A percentile compares a stretch with the other conserved stretches of the same genome.
Conservation (phyloP, 2,888 invertebrate genomes). For the Reticulitermes lucifugus region DNA sequence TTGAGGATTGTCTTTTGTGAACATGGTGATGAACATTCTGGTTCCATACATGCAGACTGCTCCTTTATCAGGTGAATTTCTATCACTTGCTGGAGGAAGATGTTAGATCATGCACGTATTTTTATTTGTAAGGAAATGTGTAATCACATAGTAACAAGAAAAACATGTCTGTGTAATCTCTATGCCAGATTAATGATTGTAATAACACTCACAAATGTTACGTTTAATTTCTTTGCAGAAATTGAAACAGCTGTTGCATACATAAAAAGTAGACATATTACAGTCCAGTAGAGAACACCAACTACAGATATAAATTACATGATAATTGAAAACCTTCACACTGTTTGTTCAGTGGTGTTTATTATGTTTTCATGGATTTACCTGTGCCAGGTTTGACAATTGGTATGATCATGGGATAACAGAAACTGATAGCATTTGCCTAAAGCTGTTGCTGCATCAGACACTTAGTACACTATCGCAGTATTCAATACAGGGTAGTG, state of each 20-base stretch:
- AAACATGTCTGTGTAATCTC: no score
- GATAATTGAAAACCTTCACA: neutral
- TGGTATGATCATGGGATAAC: neutral
- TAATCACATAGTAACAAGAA: no score
- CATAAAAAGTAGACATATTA: neutral
- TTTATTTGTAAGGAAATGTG: no score
- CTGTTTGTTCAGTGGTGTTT: neutral
- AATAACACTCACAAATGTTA: neutral
- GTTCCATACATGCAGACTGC: no score
- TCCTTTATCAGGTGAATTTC: no score
- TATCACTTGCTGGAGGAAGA: no score
- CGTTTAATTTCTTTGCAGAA: neutral
- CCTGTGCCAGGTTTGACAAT: neutral
- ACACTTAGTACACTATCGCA: neutral
- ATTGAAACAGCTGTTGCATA: neutral
- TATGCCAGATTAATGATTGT: neutral
- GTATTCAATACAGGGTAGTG: neutral
- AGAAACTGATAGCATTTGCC: neutral
- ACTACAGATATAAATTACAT: neutral
- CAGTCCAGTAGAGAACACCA: neutral
- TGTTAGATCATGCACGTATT: no score
- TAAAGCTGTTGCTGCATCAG: neutral
- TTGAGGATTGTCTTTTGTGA: no score
- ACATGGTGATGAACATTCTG: no score
- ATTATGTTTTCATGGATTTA: neutral